phyloP scores from a whole-genome alignment of 2,888 invertebrate species.

The Conomelus anceps region DNA sequence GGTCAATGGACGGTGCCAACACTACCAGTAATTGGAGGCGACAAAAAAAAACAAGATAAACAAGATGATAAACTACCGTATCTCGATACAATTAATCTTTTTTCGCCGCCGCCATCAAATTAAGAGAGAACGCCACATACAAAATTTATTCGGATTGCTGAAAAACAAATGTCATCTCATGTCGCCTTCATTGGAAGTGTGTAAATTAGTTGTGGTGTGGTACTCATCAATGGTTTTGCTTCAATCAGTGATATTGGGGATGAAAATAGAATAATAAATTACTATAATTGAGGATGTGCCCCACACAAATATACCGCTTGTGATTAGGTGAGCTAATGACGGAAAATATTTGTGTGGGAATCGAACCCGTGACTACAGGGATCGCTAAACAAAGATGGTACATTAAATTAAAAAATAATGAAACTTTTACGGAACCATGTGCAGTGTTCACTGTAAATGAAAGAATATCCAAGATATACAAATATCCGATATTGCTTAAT shows the following conservation, averaged over 20 bases:
- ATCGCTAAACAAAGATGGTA: no score
- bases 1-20: not conserved
- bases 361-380: no score
- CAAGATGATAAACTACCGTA: not conserved
- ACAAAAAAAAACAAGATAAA: not conserved
- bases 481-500: no score
- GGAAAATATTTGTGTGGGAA: no score
- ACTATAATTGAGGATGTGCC: not conserved
- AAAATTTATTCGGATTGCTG: not conserved
- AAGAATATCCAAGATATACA: no score
- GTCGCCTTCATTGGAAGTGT: not conserved
- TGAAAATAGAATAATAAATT: not conserved
- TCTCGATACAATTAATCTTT: not conserved
- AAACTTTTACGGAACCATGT: no score
- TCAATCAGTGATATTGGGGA: not conserved
- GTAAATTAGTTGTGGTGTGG: not conserved
- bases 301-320: not conserved
- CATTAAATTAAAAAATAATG: no score
- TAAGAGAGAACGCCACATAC: not conserved
- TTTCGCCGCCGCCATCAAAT: not conserved
- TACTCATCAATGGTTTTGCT: not conserved
- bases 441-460: no score
- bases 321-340: no score
- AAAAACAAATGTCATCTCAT: not conserved
- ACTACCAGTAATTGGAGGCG: not conserved